Percentiles rank a stretch among this genome's conserved stretches.
These are phyloP conservation scores for Uria aalge DNA, from an alignment of 2,113 vertebrate species.

Conservation along the genomic window DNA sequence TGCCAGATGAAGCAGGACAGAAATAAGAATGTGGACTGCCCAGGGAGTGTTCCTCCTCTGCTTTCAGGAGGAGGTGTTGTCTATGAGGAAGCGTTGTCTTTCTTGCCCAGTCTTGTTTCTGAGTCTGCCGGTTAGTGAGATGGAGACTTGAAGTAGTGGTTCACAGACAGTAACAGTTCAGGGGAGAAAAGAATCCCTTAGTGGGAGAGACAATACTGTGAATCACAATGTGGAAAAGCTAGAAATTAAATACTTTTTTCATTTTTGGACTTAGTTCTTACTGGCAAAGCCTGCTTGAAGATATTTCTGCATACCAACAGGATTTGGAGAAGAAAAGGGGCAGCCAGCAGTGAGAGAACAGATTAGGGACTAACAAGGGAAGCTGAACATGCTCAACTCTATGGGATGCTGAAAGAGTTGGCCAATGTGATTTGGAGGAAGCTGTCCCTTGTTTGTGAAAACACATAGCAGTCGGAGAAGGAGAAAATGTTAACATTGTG, in stretches of 20 bases:
- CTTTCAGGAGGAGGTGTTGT: neutral
- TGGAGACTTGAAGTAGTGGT: neutral
- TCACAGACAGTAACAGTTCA: neutral
- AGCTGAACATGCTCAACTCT: neutral
- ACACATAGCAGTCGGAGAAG: neutral
- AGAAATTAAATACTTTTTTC: neutral
- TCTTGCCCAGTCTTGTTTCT: neutral
- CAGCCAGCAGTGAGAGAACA: neutral
- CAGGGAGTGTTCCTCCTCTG: neutral
- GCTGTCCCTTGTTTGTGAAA: neutral
- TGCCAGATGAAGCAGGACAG: neutral
- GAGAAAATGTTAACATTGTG: neutral
- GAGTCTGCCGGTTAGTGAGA: neutral
- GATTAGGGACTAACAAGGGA: neutral
- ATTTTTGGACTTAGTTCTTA: neutral
- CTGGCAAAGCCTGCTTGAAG: neutral
- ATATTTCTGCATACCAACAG: neutral
- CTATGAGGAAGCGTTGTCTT: neutral
- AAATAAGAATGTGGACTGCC: neutral
- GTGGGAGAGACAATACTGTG: neutral
- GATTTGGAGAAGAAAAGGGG: neutral
- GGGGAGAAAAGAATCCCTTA: neutral
- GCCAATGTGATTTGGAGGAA: neutral
- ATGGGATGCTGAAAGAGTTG: neutral
- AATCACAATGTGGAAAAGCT: neutral